These are phyloP conservation scores for Cranoglanis bouderius DNA, from an alignment of 2,113 vertebrate species.

Conservation along the genomic window DNA sequence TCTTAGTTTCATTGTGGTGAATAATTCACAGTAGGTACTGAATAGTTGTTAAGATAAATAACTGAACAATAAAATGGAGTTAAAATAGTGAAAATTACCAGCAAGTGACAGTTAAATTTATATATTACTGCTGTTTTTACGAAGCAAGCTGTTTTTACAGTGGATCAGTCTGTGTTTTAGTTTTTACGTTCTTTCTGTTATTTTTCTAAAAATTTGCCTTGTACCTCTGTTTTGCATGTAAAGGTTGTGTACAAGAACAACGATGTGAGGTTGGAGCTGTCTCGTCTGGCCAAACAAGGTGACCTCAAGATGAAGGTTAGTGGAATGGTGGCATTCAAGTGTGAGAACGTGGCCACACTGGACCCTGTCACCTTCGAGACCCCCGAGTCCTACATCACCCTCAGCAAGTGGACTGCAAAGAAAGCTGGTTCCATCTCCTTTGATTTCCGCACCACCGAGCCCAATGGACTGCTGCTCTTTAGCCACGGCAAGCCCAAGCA, in stretches of 20 bases:
- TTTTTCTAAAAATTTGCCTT: too few species aligned
- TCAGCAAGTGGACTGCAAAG: slow-evolving; percentile 97
- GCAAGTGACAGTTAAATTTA: not conserved
- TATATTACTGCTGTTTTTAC: not conserved
- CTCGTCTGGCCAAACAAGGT: slow-evolving; percentile 93
- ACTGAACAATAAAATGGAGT: not conserved
- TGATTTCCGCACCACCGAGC: slow-evolving; percentile 96
- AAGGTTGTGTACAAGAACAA: slow-evolving; percentile 99
- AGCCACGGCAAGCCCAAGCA: slow-evolving; percentile 94
- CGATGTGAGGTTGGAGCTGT: slow-evolving; percentile 93
- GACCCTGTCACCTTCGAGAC: slow-evolving; percentile 98
- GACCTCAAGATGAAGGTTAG: slow-evolving; percentile 98
- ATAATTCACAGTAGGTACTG: not conserved
- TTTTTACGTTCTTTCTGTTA: not conserved
- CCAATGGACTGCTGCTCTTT: slow-evolving; percentile 94
- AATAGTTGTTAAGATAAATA: not conserved
- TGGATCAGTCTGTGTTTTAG: not conserved
- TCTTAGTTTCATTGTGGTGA: not conserved
- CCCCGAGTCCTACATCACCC: slow-evolving; percentile 91
- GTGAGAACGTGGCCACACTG: slow-evolving; percentile 95
- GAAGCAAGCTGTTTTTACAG: not conserved
- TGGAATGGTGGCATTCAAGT: slow-evolving; percentile 95
- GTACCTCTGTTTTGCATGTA: slow-evolving; percentile 50
- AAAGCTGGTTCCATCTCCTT: slow-evolving; percentile 98
- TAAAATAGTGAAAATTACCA: not conserved